Evolutionary conservation across 2,797 vertebrate genomes (phyloP).

Genomic region (Sebastes nivosus): DNA sequence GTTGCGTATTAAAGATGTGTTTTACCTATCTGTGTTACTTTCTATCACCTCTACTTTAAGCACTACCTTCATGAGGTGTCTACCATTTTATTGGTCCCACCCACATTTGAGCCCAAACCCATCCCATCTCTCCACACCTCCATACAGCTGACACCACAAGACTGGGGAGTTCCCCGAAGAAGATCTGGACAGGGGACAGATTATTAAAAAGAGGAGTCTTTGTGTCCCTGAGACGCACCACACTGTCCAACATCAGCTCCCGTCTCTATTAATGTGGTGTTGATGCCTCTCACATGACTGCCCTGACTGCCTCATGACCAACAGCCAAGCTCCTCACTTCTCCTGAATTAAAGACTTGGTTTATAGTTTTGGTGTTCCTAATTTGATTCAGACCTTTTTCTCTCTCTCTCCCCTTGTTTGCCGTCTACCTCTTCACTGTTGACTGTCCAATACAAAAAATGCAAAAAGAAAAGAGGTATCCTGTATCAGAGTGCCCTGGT

Average conservation of each 20-base stretch:
- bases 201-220: neutral
- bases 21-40: neutral
- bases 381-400: neutral
- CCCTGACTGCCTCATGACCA: neutral
- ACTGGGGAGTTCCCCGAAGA: neutral
- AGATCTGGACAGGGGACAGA: neutral
- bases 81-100: neutral
- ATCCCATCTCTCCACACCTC: neutral
- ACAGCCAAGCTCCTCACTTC: neutral
- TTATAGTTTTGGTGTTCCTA: neutral
- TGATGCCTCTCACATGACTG: neutral
- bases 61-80: neutral
- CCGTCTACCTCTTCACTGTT: too few species aligned
- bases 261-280: neutral
- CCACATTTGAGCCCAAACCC: neutral
- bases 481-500: neutral
- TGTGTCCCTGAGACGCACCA: too few species aligned
- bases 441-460: neutral
- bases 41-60: neutral
- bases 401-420: neutral
- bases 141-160: too few species aligned
- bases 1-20: neutral
- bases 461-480: too few species aligned
- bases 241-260: neutral
- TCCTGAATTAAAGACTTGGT: neutral